Conservation (phyloP, 1,140 invertebrate species). For the Meteorus sp. region DNA sequence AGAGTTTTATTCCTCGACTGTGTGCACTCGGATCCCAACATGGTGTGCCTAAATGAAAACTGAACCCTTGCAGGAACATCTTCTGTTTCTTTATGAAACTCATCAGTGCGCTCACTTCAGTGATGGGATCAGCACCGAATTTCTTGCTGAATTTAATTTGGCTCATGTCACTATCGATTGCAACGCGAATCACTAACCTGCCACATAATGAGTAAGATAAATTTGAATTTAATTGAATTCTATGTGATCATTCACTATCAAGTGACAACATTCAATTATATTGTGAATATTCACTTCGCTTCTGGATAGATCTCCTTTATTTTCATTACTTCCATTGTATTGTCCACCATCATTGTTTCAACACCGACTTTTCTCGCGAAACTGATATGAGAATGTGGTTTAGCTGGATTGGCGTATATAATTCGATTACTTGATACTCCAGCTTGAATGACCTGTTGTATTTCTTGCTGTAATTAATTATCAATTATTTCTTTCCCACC, state of each 20-base stretch:
- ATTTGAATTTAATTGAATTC: not conserved
- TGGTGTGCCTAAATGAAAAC: constrained; percentile 86
- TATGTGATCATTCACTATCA: not conserved
- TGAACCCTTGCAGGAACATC: constrained; percentile 80
- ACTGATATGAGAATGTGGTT: constrained; percentile 84
- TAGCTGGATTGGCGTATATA: constrained; percentile 97
- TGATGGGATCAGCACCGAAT: constrained; percentile 85
- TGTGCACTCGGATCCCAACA: constrained; percentile 75
- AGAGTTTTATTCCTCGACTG: constrained; percentile 67
- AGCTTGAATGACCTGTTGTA: constrained; percentile 64
- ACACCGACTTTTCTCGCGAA: constrained; percentile 80
- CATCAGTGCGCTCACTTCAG: constrained; percentile 77
- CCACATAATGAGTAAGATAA: not conserved
- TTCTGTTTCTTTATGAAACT: constrained; percentile 71
- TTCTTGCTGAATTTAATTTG: constrained; percentile 88
- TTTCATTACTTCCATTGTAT: constrained; percentile 89
- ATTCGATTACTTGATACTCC: constrained; percentile 73
- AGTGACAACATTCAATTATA: not conserved
- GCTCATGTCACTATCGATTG: constrained; percentile 67
- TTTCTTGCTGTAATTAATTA: constrained; percentile 63
- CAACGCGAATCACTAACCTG: constrained; percentile 8
- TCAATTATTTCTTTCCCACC: constrained; percentile 15
- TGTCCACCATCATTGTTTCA: constrained; percentile 90
- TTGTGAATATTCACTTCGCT: constrained; percentile 70
- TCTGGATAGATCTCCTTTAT: constrained; percentile 80